phyloP scores from a whole-genome alignment of 2,888 invertebrate genomes.

The Drosophila multiciliata region DNA sequence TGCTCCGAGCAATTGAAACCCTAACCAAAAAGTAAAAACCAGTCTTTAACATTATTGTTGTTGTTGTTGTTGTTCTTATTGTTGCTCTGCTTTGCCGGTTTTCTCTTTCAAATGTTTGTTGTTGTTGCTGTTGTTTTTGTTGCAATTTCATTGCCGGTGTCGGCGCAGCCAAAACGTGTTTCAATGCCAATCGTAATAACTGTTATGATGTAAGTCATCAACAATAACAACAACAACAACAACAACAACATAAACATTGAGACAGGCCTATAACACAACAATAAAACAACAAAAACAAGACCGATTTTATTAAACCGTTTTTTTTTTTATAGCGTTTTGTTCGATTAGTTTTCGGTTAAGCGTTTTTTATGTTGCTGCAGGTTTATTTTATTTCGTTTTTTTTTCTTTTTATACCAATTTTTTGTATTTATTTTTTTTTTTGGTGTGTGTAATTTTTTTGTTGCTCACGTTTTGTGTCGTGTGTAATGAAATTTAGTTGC shows the following conservation, averaged over 20 bases:
- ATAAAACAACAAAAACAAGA: slow-evolving; percentile 22
- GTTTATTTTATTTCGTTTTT: slow-evolving; percentile 46
- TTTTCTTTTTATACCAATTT: slow-evolving; percentile 14
- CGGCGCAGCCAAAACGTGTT: slow-evolving; percentile 68
- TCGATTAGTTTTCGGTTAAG: slow-evolving; percentile 62
- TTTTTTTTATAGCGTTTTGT: slow-evolving; percentile 40
- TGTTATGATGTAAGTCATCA: slow-evolving; percentile 76
- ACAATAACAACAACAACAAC: slow-evolving; percentile 26
- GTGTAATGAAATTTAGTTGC: slow-evolving; percentile 69
- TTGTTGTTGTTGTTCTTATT: slow-evolving; percentile 31
- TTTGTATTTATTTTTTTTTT: slow-evolving; percentile 1
- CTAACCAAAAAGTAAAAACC: slow-evolving; percentile 36
- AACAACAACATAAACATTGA: slow-evolving; percentile 14
- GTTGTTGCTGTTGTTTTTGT: slow-evolving; percentile 38
- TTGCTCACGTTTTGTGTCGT: slow-evolving; percentile 56
- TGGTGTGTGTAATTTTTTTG: not conserved
- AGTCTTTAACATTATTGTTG: slow-evolving; percentile 26
- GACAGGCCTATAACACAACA: slow-evolving; percentile 5
- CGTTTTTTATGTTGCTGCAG: slow-evolving; percentile 30
- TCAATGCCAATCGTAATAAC: slow-evolving; percentile 82
- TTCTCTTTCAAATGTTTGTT: slow-evolving; percentile 54
- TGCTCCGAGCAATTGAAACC: slow-evolving; percentile 33
- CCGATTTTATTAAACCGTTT: slow-evolving; percentile 19
- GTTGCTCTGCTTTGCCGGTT: slow-evolving; percentile 45
- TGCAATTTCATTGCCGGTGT: slow-evolving; percentile 78